A percentile compares a stretch with the other conserved stretches of the same genome.
These are phyloP conservation scores for Caenorhabditis japonica DNA, from an alignment of 2,888 invertebrate genomes.

Conservation along the genomic window DNA sequence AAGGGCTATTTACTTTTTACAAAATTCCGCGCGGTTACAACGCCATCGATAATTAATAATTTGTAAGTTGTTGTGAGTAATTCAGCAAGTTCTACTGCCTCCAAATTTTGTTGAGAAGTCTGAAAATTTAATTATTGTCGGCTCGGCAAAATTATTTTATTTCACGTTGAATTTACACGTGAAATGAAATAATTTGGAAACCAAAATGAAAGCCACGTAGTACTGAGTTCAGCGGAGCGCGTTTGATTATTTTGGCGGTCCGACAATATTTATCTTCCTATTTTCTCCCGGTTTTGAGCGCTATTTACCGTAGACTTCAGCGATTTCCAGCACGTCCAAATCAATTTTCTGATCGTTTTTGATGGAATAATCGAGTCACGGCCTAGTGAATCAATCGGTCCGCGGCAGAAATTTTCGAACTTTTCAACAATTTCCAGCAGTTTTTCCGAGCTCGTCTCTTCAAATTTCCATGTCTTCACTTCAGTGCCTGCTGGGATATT, in stretches of 20 bases:
- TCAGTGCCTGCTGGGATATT: conserved; percentile 49
- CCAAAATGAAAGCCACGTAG: too few relatives aligned
- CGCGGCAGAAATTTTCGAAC: conserved; percentile 17
- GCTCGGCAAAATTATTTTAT: too few relatives aligned
- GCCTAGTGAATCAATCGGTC: conserved; percentile 7
- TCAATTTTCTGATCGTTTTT: conserved; percentile 17
- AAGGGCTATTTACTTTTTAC: conserved; percentile 12
- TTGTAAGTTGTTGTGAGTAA: conserved; percentile 20
- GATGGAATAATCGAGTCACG: conserved; percentile 18
- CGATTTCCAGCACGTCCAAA: conserved; percentile 39
- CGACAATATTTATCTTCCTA: too few relatives aligned
- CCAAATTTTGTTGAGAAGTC: neutral
- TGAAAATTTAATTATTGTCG: too few relatives aligned
- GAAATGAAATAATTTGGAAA: too few relatives aligned
- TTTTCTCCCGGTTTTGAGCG: too few relatives aligned
- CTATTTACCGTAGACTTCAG: conserved; percentile 7
- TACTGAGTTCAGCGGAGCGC: too few relatives aligned
- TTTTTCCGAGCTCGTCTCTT: conserved; percentile 8
- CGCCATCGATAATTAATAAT: conserved; percentile 30
- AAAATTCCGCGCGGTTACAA: conserved; percentile 17
- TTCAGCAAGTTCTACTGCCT: conserved; percentile 25
- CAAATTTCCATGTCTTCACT: conserved; percentile 39
- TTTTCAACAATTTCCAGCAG: conserved; percentile 15
- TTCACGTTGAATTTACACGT: too few relatives aligned
- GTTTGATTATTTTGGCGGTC: too few relatives aligned